These are phyloP conservation scores for Phylloscopus collybita DNA, from an alignment of 2,797 vertebrate species.

Conservation along the genomic window DNA sequence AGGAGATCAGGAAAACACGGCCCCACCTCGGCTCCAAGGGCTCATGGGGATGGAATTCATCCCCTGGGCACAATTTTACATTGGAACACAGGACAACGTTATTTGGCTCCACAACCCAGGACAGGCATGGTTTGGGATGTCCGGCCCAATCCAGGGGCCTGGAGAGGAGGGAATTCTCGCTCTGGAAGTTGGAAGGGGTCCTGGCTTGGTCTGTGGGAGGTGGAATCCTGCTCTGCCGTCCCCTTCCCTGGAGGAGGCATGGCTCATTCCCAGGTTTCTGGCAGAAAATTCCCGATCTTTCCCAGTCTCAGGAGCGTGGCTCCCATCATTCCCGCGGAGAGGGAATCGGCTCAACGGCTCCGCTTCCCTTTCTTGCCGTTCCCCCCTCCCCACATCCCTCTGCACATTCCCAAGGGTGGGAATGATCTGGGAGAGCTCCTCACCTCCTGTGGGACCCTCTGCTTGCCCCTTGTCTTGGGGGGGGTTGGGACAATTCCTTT, in stretches of 20 bases:
- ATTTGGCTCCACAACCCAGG: too few relatives aligned
- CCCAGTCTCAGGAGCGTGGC: background rate
- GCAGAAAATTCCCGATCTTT: background rate
- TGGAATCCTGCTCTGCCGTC: too few relatives aligned
- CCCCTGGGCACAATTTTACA: too few relatives aligned
- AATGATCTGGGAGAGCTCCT: too few relatives aligned
- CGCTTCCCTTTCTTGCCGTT: accelerated
- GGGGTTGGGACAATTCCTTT: background rate
- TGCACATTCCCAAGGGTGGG: too few relatives aligned
- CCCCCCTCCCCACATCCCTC: background rate
- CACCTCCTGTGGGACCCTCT: too few relatives aligned
- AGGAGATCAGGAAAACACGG: too few relatives aligned
- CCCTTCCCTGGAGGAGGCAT: background rate
- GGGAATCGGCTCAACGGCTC: accelerated
- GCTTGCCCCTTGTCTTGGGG: accelerated
- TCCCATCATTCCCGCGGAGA: background rate
- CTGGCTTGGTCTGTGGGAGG: background rate
- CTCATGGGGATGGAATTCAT: too few relatives aligned
- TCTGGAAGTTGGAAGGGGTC: background rate
- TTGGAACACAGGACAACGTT: too few relatives aligned
- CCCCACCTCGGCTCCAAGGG: too few relatives aligned
- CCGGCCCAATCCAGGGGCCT: background rate
- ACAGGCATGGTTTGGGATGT: accelerated
- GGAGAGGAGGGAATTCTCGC: background rate
- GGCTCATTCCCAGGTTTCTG: accelerated